These are phyloP conservation scores for Natator depressus DNA, from an alignment of 2,113 vertebrate genomes.

Conservation along the genomic window DNA sequence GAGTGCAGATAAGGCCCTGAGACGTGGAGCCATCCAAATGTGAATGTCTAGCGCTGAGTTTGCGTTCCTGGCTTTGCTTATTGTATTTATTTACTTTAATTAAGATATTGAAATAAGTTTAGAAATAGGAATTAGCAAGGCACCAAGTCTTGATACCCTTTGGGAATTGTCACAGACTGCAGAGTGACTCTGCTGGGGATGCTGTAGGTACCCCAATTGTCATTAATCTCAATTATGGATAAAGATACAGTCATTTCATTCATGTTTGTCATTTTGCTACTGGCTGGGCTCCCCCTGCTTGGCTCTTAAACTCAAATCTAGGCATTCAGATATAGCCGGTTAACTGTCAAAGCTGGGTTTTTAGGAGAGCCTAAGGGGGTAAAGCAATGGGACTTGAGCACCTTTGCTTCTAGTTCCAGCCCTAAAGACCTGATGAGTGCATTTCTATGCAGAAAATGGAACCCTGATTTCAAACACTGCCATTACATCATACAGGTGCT, in stretches of 20 bases:
- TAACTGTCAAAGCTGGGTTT: background rate
- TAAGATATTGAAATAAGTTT: background rate
- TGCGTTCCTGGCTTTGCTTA: conserved; percentile 45
- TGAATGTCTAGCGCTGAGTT: conserved; percentile 26
- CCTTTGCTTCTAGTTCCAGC: background rate
- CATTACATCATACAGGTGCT: background rate
- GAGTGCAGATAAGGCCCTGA: conserved; percentile 65
- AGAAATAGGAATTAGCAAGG: conserved; percentile 4
- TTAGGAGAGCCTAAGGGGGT: background rate
- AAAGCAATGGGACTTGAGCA: background rate
- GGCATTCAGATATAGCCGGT: background rate
- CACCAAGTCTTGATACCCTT: background rate
- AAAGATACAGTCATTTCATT: background rate
- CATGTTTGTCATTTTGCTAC: background rate
- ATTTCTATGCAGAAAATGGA: background rate
- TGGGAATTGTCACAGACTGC: background rate
- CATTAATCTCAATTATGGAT: background rate
- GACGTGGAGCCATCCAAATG: conserved; percentile 58
- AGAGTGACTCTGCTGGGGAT: background rate
- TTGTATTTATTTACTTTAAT: conserved; percentile 52
- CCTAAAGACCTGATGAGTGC: background rate
- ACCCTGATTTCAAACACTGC: background rate
- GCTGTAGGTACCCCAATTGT: accelerated
- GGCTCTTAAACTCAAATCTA: background rate
- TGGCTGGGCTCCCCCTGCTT: no score